Conservation (phyloP, 1,140 invertebrate species). For the Drosophila dunni region DNA sequence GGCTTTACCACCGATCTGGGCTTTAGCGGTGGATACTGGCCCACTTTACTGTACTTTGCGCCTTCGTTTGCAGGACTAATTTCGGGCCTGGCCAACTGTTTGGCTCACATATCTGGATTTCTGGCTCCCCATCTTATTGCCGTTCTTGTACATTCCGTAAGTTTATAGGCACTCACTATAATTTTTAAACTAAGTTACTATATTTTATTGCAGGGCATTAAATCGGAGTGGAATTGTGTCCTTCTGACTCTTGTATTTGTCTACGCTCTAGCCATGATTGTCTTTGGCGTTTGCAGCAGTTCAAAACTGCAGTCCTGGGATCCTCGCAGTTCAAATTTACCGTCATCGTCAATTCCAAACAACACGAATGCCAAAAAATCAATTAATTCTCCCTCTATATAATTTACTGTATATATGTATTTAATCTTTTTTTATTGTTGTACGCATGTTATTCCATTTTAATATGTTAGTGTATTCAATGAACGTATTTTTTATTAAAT, state of each 20-base stretch:
- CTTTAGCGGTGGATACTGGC: constrained; percentile 75
- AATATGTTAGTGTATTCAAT: neutral
- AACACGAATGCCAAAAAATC: constrained; percentile 2
- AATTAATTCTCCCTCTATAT: neutral
- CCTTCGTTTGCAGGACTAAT: constrained; percentile 74
- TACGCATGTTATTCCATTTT: neutral
- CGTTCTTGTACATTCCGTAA: constrained; percentile 62
- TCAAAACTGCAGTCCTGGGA: constrained; percentile 67
- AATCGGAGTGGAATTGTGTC: constrained; percentile 71
- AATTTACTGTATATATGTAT: constrained; percentile 11
- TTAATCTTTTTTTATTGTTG: neutral
- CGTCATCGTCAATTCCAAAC: neutral
- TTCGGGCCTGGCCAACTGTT: constrained; percentile 67
- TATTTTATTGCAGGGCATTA: constrained; percentile 52
- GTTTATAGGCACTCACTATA: neutral
- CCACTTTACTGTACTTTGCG: constrained; percentile 71
- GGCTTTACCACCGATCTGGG: constrained; percentile 63
- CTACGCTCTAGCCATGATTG: constrained; percentile 54
- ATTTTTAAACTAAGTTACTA: neutral
- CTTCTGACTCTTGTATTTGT: constrained; percentile 49
- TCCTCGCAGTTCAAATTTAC: constrained; percentile 27
- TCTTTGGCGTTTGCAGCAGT: constrained; percentile 66
- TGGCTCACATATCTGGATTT: constrained; percentile 69
- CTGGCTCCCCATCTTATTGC: constrained; percentile 60
- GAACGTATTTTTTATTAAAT: constrained; percentile 1